Evolutionary conservation across 2,888 invertebrate species (phyloP).

Genomic region (Syrista parreyssii): DNA sequence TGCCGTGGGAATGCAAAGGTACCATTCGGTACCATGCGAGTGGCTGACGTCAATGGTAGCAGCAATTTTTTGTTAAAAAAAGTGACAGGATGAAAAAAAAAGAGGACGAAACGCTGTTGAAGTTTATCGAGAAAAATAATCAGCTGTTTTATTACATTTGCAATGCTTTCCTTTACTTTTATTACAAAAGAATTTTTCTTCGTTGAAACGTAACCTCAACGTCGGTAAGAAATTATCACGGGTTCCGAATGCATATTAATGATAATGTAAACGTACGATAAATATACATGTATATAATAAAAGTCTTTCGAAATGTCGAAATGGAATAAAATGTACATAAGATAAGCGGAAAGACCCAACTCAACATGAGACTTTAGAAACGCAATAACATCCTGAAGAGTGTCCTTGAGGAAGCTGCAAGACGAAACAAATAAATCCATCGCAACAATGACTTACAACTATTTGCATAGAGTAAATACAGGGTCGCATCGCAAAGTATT

Average conservation of each 20-base stretch:
- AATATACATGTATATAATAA: not conserved
- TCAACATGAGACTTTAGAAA: not conserved
- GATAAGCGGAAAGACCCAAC: not conserved
- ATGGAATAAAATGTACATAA: not conserved
- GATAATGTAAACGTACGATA: not conserved
- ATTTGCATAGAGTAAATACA: not conserved
- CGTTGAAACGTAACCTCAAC: not conserved
- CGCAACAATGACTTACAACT: not conserved
- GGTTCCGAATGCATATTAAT: not conserved
- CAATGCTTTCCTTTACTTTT: not conserved
- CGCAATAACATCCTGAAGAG: not conserved
- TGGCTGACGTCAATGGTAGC: conserved; percentile 20
- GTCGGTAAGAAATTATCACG: not conserved
- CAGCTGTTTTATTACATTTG: not conserved
- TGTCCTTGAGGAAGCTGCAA: not conserved
- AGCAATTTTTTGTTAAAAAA: not conserved
- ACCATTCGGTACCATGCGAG: conserved; percentile 30
- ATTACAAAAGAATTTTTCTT: not conserved
- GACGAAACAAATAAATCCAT: not conserved
- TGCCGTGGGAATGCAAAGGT: conserved; percentile 26
- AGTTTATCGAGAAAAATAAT: not conserved
- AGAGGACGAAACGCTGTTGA: not conserved
- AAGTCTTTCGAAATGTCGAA: not conserved
- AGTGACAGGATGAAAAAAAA: not conserved
- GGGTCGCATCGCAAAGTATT: not conserved